Conservation (phyloP, 2,113 vertebrate genomes). For the Grammomys dolichurus region DNA sequence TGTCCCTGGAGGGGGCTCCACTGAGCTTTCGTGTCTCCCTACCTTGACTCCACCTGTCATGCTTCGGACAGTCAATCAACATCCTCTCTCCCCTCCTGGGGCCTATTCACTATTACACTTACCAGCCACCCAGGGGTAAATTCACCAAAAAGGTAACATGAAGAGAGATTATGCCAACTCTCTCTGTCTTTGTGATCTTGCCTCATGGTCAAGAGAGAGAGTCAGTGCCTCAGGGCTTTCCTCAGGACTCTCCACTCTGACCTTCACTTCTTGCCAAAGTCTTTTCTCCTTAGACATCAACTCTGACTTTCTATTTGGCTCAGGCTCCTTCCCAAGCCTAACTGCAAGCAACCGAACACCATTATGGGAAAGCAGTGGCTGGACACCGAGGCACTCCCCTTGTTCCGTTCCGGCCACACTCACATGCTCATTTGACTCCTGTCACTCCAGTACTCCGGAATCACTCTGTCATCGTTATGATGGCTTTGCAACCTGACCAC, state of each 20-base stretch:
- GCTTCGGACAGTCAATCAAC: not conserved
- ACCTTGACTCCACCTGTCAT: not conserved
- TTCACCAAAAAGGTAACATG: not conserved
- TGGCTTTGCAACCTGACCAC: not conserved
- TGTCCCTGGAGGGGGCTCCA: not conserved
- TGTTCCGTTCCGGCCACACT: too few relatives aligned
- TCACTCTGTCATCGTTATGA: not conserved
- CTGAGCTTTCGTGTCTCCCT: too few relatives aligned
- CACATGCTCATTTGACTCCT: not conserved
- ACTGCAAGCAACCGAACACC: not conserved
- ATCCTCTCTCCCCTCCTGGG: not conserved
- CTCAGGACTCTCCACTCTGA: not conserved
- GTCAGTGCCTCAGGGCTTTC: not conserved
- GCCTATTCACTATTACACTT: not conserved
- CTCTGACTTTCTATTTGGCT: not conserved
- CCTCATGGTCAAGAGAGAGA: too few relatives aligned
- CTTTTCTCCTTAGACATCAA: not conserved
- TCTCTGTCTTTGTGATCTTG: not conserved
- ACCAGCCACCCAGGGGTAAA: not conserved
- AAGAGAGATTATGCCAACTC: accelerated
- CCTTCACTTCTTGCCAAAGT: not conserved
- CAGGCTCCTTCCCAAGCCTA: not conserved
- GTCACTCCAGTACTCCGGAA: not conserved
- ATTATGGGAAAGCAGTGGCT: not conserved
- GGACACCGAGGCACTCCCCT: not conserved